Conservation (phyloP, 2,888 invertebrate species). For the Chydorus sphaericus region DNA sequence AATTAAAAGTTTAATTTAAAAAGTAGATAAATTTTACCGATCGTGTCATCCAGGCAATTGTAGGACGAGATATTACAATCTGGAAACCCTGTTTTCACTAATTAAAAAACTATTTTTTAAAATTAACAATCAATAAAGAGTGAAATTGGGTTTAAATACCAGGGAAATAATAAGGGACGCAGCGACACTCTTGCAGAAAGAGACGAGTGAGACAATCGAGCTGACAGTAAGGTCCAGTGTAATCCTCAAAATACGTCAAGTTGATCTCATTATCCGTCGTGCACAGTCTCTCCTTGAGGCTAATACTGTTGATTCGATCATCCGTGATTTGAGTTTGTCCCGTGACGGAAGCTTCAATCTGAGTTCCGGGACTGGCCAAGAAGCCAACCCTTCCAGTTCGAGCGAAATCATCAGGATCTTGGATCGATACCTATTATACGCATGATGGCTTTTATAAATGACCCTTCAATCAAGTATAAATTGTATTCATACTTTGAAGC, state of each 20-base stretch:
- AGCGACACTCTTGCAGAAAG: constrained; percentile 10
- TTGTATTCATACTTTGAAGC: constrained; percentile 10
- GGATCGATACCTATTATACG: constrained; percentile 6
- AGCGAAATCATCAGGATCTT: constrained; percentile 14
- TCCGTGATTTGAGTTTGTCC: constrained; percentile 1
- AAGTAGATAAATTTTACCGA: background rate
- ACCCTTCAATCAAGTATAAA: background rate
- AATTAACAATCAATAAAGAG: background rate
- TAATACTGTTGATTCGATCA: background rate
- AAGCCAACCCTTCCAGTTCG: constrained; percentile 6
- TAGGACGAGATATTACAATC: background rate
- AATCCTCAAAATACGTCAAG: constrained; percentile 13
- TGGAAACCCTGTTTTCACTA: background rate
- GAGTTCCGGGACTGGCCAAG: constrained; percentile 10
- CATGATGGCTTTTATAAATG: background rate
- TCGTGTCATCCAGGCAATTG: background rate
- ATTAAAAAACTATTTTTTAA: too few relatives aligned
- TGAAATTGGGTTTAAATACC: background rate
- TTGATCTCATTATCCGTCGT: constrained; percentile 9
- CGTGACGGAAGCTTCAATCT: background rate
- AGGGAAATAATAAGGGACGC: constrained; percentile 14
- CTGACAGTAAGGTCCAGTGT: constrained; percentile 9
- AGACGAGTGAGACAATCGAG: constrained; percentile 11
- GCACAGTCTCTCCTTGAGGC: constrained; percentile 6
- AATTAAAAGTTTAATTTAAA: too few relatives aligned